A percentile compares a stretch with the other conserved stretches of the same genome.
These are phyloP conservation scores for Hucho hucho DNA, from an alignment of 2,113 vertebrate species.

Conservation along the genomic window DNA sequence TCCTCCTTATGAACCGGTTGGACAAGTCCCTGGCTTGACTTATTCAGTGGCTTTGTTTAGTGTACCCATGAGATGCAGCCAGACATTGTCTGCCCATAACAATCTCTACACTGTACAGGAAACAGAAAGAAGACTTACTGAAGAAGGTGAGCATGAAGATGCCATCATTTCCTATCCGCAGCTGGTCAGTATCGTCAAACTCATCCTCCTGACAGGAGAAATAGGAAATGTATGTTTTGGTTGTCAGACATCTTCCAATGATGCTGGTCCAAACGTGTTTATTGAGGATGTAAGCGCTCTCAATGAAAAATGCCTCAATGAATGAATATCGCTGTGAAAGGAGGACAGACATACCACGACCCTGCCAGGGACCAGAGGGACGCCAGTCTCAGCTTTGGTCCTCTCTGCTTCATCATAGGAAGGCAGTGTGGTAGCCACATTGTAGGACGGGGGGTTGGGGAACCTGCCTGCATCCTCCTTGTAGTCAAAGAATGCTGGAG, in stretches of 20 bases:
- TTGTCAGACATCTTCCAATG: neutral
- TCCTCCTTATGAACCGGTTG: neutral
- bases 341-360: constrained; percentile 68
- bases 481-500: constrained; percentile 91
- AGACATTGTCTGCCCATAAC: too few species aligned
- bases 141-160: constrained; percentile 99
- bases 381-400: constrained; percentile 86
- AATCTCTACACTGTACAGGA: too few species aligned
- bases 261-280: too few species aligned
- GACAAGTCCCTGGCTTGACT: neutral
- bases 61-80: too few species aligned
- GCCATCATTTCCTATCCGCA: constrained; percentile 98
- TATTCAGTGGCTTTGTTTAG: too few species aligned
- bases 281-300: too few species aligned
- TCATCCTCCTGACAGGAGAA: constrained; percentile 85
- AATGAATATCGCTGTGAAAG: too few species aligned
- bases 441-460: constrained; percentile 96
- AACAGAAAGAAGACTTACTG: constrained; percentile 81
- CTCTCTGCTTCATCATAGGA: constrained; percentile 96
- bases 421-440: constrained; percentile 93
- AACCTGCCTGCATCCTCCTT: constrained; percentile 90
- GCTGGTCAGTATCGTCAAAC: constrained; percentile 95
- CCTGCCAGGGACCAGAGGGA: constrained; percentile 88
- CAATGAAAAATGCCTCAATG: too few species aligned
- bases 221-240: constrained; percentile 17